A percentile compares a stretch with the other conserved stretches of the same genome.
phyloP scores from a whole-genome alignment of 1,140 invertebrate genomes.

The Zaprionus inermis region DNA sequence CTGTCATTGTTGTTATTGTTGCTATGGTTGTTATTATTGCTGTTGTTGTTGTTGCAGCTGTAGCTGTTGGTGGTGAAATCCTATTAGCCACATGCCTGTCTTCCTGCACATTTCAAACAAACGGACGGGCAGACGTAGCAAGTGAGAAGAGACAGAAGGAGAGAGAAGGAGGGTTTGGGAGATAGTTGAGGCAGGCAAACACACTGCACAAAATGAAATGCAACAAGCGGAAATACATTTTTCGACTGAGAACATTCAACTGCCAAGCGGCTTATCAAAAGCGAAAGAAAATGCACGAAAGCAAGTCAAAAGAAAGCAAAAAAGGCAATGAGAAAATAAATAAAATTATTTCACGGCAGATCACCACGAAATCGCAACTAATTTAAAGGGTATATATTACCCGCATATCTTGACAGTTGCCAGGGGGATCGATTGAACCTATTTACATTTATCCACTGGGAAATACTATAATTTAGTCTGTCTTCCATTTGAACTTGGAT shows the following conservation, averaged over 20 bases:
- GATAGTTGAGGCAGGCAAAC: constrained; percentile 10
- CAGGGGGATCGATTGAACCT: background rate
- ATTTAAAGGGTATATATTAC: background rate
- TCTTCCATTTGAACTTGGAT: background rate
- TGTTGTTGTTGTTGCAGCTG: background rate
- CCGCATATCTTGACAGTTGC: constrained; percentile 53
- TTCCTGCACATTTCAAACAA: constrained; percentile 58
- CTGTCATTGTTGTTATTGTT: constrained; percentile 28
- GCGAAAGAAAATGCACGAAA: constrained; percentile 4
- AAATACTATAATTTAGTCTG: too few species aligned
- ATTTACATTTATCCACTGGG: too few species aligned
- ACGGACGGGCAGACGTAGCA: constrained; percentile 30
- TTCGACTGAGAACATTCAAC: constrained; percentile 59
- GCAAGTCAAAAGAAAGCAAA: background rate
- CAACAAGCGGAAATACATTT: constrained; percentile 61
- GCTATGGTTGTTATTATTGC: background rate
- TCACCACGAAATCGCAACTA: constrained; percentile 33
- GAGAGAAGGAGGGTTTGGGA: background rate
- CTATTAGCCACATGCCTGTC: constrained; percentile 77
- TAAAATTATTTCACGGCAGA: constrained; percentile 20
- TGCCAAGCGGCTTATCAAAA: constrained; percentile 69
- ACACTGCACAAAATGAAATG: constrained; percentile 37
- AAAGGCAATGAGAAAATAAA: constrained; percentile 2
- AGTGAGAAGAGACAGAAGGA: background rate
- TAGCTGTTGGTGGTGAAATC: constrained; percentile 53